Evolutionary conservation across 2,113 vertebrate species (phyloP), one percentile per base, ranked within the genome.

Genomic region (Synchiropus splendidus): DNA sequence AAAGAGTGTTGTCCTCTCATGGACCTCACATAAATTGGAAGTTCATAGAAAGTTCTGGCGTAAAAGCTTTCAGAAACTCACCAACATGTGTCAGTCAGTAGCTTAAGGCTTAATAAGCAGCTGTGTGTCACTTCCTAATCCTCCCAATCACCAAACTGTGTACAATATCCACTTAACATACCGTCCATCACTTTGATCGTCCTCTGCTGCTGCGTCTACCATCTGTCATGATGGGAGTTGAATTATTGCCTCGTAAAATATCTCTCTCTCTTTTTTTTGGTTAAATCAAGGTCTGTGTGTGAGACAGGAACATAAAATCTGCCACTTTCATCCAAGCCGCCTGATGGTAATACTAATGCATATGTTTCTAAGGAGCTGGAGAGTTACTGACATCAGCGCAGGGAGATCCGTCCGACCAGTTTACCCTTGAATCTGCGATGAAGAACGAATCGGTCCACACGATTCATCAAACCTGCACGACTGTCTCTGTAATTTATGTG

Each of bases 121-220:
- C 59, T 59, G 67, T 45, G 62, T 61, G 73, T 71, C 72, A 69
- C 60, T 37, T 60, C 54, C 39, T 78, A 74, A 81, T 78, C 79
- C 74, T 51, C 43, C 45, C 40, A 21, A 52, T 67, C 70, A 65
- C 31, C 40, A 53, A 56, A 62, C 49, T 58, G 65, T 72, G 64
- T 62, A 58, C 72, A 74, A 78, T 61, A 78, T 67, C 64, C 68
- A 76, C 76, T 81, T 67, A 74, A 55, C 54, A 68, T 67, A 55
- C 72, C 37, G 59, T 80, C 73, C 64, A 64, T 82, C 73, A 80
- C 32, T 75, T 73, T 33, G 45, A 43, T 55, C 42, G 48, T 61
- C 39, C 32, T 16, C 57, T 45, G 55, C 51, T 15, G 39, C 36
- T 64, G 57, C 45, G 57, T 64, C 70, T 59, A 41, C 59, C 61